phyloP scores from a whole-genome alignment of 2,888 invertebrate genomes.

The Carpatolechia fugitivella region DNA sequence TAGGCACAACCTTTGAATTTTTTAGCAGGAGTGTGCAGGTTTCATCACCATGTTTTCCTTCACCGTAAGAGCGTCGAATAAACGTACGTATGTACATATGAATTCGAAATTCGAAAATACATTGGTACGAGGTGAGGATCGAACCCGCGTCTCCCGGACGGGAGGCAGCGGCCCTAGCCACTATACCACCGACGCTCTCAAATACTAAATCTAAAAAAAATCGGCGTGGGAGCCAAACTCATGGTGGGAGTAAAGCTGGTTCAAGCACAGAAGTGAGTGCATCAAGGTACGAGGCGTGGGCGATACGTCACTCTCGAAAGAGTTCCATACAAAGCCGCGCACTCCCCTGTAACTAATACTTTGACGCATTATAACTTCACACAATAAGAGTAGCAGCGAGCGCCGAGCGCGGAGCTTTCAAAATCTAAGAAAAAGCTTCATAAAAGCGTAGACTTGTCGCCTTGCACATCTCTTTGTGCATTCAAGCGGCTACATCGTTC shows the following conservation, averaged over 20 bases:
- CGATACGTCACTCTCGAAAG: not conserved
- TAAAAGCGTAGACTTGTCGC: not conserved
- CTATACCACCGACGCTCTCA: no score
- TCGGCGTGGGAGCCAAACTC: not conserved
- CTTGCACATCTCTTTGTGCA: not conserved
- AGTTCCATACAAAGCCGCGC: not conserved
- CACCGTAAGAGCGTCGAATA: no score
- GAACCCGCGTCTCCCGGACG: no score
- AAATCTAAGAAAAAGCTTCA: not conserved
- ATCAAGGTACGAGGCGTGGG: not conserved
- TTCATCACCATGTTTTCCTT: no score
- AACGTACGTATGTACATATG: no score
- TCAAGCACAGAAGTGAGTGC: not conserved
- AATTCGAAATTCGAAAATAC: no score
- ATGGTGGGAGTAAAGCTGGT: not conserved
- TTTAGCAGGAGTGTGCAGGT: no score
- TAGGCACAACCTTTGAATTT: no score
- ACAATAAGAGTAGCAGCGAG: not conserved
- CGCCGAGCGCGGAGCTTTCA: not conserved
- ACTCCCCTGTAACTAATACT: conserved; percentile 9
- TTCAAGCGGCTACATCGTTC: no score
- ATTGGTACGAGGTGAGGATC: no score
- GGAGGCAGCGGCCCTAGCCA: no score
- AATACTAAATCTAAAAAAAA: not conserved
- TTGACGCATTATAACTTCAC: conserved; percentile 4